A percentile compares a stretch with the other conserved stretches of the same genome.
phyloP scores from a whole-genome alignment of 2,888 invertebrate species.

The Leptopilina myrica region DNA sequence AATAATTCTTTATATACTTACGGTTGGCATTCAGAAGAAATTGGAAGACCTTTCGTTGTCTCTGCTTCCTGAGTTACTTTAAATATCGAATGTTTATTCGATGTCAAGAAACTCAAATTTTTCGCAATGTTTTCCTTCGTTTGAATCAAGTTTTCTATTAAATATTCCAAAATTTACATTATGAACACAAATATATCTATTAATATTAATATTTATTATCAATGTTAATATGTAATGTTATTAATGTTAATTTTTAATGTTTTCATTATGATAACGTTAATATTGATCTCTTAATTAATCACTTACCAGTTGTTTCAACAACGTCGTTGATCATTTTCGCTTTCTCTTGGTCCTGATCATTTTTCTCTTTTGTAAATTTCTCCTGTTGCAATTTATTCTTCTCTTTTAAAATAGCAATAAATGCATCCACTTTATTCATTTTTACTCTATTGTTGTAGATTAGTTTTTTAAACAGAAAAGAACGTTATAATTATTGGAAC shows the following conservation, averaged over 20 bases:
- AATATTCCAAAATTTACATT: neutral
- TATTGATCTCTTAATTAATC: neutral
- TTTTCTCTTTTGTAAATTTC: slow-evolving; percentile 6
- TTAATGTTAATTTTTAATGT: too few species aligned
- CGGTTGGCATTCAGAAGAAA: slow-evolving; percentile 26
- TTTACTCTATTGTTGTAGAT: neutral
- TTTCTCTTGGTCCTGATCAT: neutral
- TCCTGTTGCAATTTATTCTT: neutral
- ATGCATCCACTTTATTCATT: slow-evolving; percentile 30
- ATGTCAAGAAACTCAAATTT: slow-evolving; percentile 24
- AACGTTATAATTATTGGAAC: neutral
- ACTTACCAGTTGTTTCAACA: slow-evolving; percentile 16
- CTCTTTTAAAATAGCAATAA: slow-evolving; percentile 24
- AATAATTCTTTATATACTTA: neutral
- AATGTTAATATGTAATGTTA: too few species aligned
- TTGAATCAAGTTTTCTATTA: slow-evolving; percentile 14
- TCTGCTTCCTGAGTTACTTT: slow-evolving; percentile 32
- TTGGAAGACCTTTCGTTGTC: slow-evolving; percentile 34
- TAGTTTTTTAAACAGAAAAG: neutral
- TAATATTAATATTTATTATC: neutral
- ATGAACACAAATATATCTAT: neutral
- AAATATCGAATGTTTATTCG: slow-evolving; percentile 24
- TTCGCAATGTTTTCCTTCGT: slow-evolving; percentile 9
- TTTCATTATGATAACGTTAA: neutral
- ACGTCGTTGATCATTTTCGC: slow-evolving; percentile 16